Conservation (phyloP, 1,140 invertebrate species). For the Hylaeus anthracinus region DNA sequence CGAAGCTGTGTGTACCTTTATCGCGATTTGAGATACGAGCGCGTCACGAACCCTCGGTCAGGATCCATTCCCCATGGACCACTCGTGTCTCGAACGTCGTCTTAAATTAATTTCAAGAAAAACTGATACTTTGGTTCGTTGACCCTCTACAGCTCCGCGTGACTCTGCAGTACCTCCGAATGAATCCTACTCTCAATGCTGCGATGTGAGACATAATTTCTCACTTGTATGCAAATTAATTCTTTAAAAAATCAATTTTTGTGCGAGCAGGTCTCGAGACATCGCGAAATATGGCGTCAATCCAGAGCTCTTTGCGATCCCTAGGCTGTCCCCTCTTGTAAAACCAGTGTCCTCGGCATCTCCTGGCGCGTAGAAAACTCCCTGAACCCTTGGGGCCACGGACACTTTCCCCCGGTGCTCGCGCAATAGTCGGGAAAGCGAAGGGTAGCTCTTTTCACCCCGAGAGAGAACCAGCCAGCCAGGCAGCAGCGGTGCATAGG, state of each 20-base stretch:
- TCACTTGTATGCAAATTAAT: too few relatives aligned
- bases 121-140: too few relatives aligned
- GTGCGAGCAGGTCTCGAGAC: not conserved
- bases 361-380: constrained; percentile 4
- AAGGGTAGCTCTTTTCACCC: constrained; percentile 11
- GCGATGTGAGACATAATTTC: too few relatives aligned
- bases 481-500: constrained; percentile 33
- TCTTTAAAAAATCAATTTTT: too few relatives aligned
- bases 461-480: constrained; percentile 6
- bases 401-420: constrained; percentile 44
- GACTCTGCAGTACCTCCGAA: too few relatives aligned
- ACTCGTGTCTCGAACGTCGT: not conserved
- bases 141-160: too few relatives aligned
- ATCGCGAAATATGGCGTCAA: not conserved
- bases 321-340: constrained; percentile 5
- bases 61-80: not conserved
- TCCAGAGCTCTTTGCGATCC: not conserved
- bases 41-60: not conserved
- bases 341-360: constrained; percentile 24
- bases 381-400: constrained; percentile 29
- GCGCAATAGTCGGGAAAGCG: constrained; percentile 27
- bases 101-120: too few relatives aligned
- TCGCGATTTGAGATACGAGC: constrained; percentile 33
- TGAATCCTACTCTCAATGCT: too few relatives aligned
- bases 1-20: constrained; percentile 1